phyloP scores from a whole-genome alignment of 1,140 invertebrate species.

The Myzus persicae region DNA sequence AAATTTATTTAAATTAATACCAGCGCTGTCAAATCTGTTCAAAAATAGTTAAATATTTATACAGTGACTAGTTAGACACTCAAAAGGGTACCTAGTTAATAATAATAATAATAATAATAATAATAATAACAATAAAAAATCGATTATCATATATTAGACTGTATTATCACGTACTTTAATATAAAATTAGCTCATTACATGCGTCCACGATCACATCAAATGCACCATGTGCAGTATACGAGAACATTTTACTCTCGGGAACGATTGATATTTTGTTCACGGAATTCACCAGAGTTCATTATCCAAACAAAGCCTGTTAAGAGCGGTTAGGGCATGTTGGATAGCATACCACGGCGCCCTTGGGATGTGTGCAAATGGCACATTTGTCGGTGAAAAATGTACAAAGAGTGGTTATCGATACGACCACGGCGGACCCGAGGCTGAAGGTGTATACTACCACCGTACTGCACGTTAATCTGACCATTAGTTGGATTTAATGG shows the following conservation, averaged over 20 bases:
- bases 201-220: background rate
- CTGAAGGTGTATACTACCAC: background rate
- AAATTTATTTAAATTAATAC: background rate
- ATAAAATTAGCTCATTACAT: constrained; percentile 1
- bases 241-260: constrained; percentile 16
- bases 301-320: constrained; percentile 25
- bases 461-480: background rate
- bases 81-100: no score
- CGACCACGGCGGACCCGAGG: background rate
- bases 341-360: constrained; percentile 14
- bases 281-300: constrained; percentile 30
- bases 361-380: constrained; percentile 43
- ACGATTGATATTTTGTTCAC: constrained; percentile 40
- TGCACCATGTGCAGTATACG: background rate
- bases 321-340: background rate
- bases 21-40: background rate
- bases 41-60: background rate
- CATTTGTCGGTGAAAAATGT: constrained; percentile 42
- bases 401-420: background rate
- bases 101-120: background rate
- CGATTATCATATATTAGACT: background rate
- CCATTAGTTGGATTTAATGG: constrained; percentile 33
- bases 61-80: no score
- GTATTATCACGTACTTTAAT: constrained; percentile 5
- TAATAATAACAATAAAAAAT: background rate